Base-by-base conservation (phyloP, 2,888 invertebrate species). In the Trachelus iudaicus region DNA sequence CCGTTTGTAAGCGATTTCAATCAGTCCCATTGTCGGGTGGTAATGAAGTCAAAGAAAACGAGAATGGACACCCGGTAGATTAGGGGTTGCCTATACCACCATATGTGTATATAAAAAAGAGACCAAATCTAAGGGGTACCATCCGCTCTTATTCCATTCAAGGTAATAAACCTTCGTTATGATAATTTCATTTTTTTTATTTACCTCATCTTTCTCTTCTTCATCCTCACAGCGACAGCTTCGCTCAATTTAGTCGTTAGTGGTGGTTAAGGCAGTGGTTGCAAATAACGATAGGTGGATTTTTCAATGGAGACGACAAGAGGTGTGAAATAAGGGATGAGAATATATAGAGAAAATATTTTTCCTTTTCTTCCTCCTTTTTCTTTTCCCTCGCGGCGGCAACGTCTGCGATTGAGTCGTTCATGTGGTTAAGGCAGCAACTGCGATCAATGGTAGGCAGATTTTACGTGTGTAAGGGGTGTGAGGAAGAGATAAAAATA, bases 11-110 rank as follows among this genome's bases (percentile, higher is more conserved):
- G 89, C 87, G 89, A 84, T 87, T 89, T 90, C 91, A 91, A 91
- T 91, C 91, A 91, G 89, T 88, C 83, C 89, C 86, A 91, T 91
- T 91, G 91, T 91, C 87, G 88, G 88, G 56, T 56, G 56, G 56
- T 56, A 56, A 56, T 56, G 56, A 56, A 56, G 56, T 56, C 56
- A 56, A 56, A 56, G 56, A 56, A 56, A 56, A 56, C 56, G 23
- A 56, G 56, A 56, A 56, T 56, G 56, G 56, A 56, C 56, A 56
- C 56, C 56, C 56, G 23, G 9, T 56, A 56, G 56, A 56, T 56
- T 56, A 56, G 56, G 56, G 56, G 56, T 56, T 56, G 56, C 23
- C 56, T 15, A 3, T 56, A 56, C 56, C 15, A 15, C 40, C 23
- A 40, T 23, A 15, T 23, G 56, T 56, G 23, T 23, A 56, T 56